These are phyloP conservation scores for Drosophila falleni DNA, from an alignment of 2,888 invertebrate genomes.

Conservation along the genomic window DNA sequence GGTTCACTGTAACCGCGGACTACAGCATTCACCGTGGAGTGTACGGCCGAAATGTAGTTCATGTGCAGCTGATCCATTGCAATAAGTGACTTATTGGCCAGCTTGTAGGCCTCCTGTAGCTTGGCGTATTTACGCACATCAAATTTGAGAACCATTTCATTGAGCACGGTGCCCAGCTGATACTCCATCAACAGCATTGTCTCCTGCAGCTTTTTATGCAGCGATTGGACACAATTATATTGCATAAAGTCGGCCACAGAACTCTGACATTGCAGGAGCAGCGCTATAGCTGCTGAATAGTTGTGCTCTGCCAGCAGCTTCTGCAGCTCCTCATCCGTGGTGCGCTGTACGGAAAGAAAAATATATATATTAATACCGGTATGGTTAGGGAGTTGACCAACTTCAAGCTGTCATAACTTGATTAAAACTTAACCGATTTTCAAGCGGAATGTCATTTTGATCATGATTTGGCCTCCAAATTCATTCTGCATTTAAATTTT, in stretches of 20 bases:
- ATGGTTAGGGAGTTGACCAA: too few relatives aligned
- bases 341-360: conserved; percentile 50
- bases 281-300: conserved; percentile 95
- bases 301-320: conserved; percentile 93
- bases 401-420: too few relatives aligned
- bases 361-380: too few relatives aligned
- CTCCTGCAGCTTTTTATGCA: conserved; percentile 94
- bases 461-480: too few relatives aligned
- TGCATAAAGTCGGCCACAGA: conserved; percentile 94
- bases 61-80: conserved; percentile 98
- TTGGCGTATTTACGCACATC: conserved; percentile 92
- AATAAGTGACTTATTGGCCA: conserved; percentile 95
- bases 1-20: conserved; percentile 86
- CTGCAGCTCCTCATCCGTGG: conserved; percentile 93
- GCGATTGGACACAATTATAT: conserved; percentile 95
- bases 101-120: conserved; percentile 93
- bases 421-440: too few relatives aligned
- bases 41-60: conserved; percentile 97
- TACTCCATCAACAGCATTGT: conserved; percentile 96
- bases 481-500: too few relatives aligned
- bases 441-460: too few relatives aligned
- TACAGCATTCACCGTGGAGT: conserved; percentile 89
- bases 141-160: conserved; percentile 90
- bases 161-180: conserved; percentile 94
- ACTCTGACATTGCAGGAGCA: conserved; percentile 94